A percentile compares a stretch with the other conserved stretches of the same genome.
Conservation (phyloP, 2,113 vertebrate species). For the Platichthys stellatus region DNA sequence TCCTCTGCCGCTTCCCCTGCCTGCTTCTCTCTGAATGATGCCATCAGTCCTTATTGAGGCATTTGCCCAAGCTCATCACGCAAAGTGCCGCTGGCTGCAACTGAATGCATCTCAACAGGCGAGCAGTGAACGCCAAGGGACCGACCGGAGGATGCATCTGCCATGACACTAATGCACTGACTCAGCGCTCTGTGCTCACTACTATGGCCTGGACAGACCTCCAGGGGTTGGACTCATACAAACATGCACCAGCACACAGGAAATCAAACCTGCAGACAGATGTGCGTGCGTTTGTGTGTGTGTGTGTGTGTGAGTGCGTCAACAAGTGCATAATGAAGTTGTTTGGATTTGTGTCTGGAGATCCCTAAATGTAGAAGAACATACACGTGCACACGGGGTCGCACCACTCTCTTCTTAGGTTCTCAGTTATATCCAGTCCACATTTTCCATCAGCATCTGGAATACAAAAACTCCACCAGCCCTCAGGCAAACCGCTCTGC, state of each 20-base stretch:
- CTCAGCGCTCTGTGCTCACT: constrained; percentile 52
- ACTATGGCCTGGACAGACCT: constrained; percentile 31
- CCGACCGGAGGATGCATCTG: constrained; percentile 64
- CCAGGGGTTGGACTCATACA: constrained; percentile 19
- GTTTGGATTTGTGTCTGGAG: constrained; percentile 37
- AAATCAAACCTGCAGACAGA: constrained; percentile 35
- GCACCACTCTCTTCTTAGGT: constrained; percentile 28
- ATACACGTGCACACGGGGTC: constrained; percentile 5
- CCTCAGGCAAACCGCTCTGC: constrained; percentile 42
- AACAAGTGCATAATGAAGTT: constrained; percentile 34
- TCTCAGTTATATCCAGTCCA: constrained; percentile 46
- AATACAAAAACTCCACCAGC: constrained; percentile 53
- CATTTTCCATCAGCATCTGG: constrained; percentile 56
- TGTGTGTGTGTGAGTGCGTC: neutral
- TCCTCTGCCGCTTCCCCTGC: neutral
- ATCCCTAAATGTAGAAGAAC: constrained; percentile 18
- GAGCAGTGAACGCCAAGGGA: constrained; percentile 49
- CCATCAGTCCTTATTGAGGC: constrained; percentile 65
- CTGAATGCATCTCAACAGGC: constrained; percentile 67
- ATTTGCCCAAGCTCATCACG: constrained; percentile 64
- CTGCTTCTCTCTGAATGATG: constrained; percentile 35
- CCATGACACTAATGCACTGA: constrained; percentile 73
- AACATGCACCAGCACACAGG: constrained; percentile 8
- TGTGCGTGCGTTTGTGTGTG: neutral
- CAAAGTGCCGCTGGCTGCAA: constrained; percentile 65